Evolutionary conservation across 2,888 invertebrate species (phyloP).

Genomic region (Ceraclea dissimilis): DNA sequence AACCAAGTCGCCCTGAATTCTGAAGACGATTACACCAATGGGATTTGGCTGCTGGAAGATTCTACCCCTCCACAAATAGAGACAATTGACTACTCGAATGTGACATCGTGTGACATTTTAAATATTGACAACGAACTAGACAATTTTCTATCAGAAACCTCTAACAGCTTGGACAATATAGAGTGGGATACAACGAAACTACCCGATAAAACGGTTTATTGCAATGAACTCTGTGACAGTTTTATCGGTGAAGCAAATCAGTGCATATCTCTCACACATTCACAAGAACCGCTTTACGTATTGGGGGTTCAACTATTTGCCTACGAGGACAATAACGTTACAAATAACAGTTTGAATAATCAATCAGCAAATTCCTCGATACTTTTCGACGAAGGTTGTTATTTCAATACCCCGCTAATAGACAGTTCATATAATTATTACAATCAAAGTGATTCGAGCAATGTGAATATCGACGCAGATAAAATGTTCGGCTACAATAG

Average conservation of each 20-base stretch:
- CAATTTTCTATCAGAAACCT: constrained; percentile 17
- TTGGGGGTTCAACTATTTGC: constrained; percentile 23
- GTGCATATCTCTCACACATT: constrained; percentile 27
- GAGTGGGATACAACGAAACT: constrained; percentile 33
- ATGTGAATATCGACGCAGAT: not conserved
- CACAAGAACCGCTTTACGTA: constrained; percentile 22
- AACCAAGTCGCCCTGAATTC: constrained; percentile 22
- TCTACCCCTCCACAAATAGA: not conserved
- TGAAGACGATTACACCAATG: constrained; percentile 5
- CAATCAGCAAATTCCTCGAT: not conserved
- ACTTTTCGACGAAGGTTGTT: not conserved
- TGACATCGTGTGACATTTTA: constrained; percentile 6
- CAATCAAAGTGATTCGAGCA: not conserved
- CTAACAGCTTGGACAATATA: constrained; percentile 6
- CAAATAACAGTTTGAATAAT: not conserved
- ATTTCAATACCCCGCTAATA: not conserved
- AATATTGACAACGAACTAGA: constrained; percentile 22
- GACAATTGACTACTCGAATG: not conserved
- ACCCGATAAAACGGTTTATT: constrained; percentile 50
- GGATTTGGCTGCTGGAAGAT: not conserved
- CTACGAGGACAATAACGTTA: not conserved
- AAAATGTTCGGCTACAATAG: too few species aligned
- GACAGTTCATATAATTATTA: not conserved
- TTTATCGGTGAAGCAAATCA: constrained; percentile 29
- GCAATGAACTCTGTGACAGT: constrained; percentile 46